Conservation (phyloP, 2,888 invertebrate genomes). For the Cylloceria caligata region DNA sequence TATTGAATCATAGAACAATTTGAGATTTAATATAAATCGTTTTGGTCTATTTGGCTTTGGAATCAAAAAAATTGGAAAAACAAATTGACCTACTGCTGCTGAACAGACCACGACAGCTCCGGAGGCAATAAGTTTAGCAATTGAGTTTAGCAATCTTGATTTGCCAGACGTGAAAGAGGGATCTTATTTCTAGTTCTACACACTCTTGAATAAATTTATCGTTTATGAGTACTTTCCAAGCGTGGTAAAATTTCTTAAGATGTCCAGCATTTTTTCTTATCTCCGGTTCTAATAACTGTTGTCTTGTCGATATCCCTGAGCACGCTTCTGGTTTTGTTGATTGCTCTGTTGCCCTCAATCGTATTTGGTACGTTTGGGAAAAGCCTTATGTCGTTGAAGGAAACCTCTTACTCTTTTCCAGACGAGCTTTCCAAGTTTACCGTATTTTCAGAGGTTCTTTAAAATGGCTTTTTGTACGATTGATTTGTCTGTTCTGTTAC, state of each 20-base stretch:
- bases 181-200: not conserved
- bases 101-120: not conserved
- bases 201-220: not conserved
- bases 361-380: not conserved
- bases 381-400: not conserved
- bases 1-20: not conserved
- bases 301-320: slow-evolving; percentile 15
- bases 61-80: slow-evolving; percentile 22
- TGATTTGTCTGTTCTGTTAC: not conserved
- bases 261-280: not conserved
- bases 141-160: not conserved
- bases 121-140: not conserved
- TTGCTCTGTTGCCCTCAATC: not conserved
- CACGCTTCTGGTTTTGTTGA: not conserved
- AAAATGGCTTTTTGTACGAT: not conserved
- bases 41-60: slow-evolving; percentile 9
- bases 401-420: slow-evolving; percentile 26
- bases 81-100: slow-evolving; percentile 16
- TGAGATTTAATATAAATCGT: slow-evolving; percentile 22
- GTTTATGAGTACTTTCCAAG: not conserved
- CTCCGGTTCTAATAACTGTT: slow-evolving; percentile 1
- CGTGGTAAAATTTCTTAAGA: not conserved
- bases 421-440: slow-evolving; percentile 56
- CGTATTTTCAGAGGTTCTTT: slow-evolving; percentile 5
- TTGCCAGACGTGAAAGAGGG: not conserved